phyloP scores from a whole-genome alignment of 1,140 invertebrate genomes.

The Tigriopus japonicus region DNA sequence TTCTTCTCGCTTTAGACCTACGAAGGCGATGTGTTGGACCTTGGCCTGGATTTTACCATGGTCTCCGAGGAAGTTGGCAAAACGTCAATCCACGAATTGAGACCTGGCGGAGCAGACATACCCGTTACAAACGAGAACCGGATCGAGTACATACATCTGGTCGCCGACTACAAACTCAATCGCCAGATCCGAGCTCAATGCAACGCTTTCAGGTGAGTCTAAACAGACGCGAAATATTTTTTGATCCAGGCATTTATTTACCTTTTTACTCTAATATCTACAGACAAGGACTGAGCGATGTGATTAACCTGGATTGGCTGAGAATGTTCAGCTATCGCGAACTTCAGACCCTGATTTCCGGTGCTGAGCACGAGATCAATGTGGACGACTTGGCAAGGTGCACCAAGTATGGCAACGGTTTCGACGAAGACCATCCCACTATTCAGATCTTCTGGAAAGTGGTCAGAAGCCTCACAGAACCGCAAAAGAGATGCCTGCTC shows the following conservation, averaged over 20 bases:
- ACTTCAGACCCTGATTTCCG: slow-evolving; percentile 80
- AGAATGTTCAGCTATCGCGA: slow-evolving; percentile 89
- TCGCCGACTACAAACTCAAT: slow-evolving; percentile 90
- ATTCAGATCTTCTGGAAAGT: slow-evolving; percentile 66
- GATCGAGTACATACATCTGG: slow-evolving; percentile 88
- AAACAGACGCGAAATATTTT: background rate
- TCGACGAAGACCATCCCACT: background rate
- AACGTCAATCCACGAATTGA: slow-evolving; percentile 69
- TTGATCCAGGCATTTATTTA: background rate
- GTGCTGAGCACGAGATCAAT: slow-evolving; percentile 77
- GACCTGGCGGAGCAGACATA: slow-evolving; percentile 69
- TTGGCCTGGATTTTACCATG: slow-evolving; percentile 75
- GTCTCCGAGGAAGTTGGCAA: slow-evolving; percentile 75
- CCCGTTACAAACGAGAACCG: slow-evolving; percentile 73
- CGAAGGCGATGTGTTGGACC: slow-evolving; percentile 31
- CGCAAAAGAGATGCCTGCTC: slow-evolving; percentile 61
- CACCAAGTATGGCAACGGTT: slow-evolving; percentile 50
- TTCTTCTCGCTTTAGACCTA: slow-evolving; percentile 22
- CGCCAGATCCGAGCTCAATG: slow-evolving; percentile 73
- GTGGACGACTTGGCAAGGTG: slow-evolving; percentile 64
- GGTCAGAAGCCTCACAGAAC: slow-evolving; percentile 57
- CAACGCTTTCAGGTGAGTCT: slow-evolving; percentile 49
- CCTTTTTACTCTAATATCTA: slow-evolving; percentile 17
- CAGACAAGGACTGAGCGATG: slow-evolving; percentile 55
- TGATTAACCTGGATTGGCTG: slow-evolving; percentile 74